Evolutionary conservation across 2,888 invertebrate genomes (phyloP).

Genomic region (Adineta ricciae): DNA sequence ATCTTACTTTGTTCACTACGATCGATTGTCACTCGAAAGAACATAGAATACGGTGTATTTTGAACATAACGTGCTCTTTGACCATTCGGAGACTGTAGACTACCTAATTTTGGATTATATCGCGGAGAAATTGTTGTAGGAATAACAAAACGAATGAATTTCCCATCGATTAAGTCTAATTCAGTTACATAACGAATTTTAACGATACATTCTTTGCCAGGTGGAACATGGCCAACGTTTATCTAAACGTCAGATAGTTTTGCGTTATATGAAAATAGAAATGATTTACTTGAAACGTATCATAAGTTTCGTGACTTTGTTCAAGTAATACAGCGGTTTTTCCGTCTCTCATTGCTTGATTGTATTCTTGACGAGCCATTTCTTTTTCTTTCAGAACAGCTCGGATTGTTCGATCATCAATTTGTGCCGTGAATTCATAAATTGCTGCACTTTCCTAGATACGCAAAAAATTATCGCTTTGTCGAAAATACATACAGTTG

Average conservation of each 20-base stretch:
- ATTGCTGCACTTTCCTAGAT: no score
- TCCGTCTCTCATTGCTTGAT: neutral
- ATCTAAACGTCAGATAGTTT: neutral
- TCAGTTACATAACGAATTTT: neutral
- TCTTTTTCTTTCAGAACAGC: neutral
- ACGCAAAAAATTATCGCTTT: no score
- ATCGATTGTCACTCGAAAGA: neutral
- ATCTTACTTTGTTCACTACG: neutral
- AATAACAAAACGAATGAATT: neutral
- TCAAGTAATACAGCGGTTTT: neutral
- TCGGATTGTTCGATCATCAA: neutral
- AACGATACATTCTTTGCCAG: neutral
- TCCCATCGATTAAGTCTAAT: neutral
- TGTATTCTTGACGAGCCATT: neutral
- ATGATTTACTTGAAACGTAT: neutral
- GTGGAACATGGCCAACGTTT: neutral
- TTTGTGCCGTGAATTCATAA: no score
- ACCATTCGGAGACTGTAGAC: neutral
- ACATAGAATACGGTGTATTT: neutral
- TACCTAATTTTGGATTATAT: neutral
- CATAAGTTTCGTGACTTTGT: neutral
- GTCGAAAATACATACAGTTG: no score
- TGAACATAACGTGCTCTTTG: neutral
- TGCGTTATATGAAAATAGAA: neutral
- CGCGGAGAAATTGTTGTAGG: neutral